phyloP scores from a whole-genome alignment of 2,888 invertebrate species.

The Troilus luridus region DNA sequence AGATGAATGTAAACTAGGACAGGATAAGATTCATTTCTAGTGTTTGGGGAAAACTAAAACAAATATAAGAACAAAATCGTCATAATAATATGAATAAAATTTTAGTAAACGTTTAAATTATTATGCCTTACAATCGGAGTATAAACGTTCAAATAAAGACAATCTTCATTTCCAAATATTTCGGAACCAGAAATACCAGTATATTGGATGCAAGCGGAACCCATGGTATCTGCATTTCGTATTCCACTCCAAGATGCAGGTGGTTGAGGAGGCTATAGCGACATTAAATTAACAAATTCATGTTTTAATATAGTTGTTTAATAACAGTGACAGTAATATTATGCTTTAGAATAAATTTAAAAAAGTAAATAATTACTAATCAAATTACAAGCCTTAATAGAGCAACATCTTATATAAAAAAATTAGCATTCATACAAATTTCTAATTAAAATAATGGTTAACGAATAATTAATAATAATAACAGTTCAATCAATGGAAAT shows the following conservation, averaged over 20 bases:
- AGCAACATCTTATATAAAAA: no score
- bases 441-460: no score
- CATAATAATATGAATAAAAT: not conserved
- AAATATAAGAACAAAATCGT: not conserved
- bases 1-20: constrained; percentile 44
- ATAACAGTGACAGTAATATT: not conserved
- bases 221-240: not conserved
- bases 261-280: constrained; percentile 41
- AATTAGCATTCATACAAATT: no score
- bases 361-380: no score
- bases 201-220: constrained; percentile 31
- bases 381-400: no score
- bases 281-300: not conserved
- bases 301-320: not conserved
- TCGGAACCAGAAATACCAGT: not conserved
- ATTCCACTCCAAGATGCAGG: constrained; percentile 26
- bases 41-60: not conserved
- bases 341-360: no score
- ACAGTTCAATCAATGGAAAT: no score
- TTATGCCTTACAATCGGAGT: constrained; percentile 23
- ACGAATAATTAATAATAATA: no score
- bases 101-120: not conserved
- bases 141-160: constrained; percentile 45
- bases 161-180: constrained; percentile 37
- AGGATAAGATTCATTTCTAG: not conserved